A percentile compares a stretch with the other conserved stretches of the same genome.
Conservation (phyloP, 2,113 vertebrate species). For the Podarcis raffonei region DNA sequence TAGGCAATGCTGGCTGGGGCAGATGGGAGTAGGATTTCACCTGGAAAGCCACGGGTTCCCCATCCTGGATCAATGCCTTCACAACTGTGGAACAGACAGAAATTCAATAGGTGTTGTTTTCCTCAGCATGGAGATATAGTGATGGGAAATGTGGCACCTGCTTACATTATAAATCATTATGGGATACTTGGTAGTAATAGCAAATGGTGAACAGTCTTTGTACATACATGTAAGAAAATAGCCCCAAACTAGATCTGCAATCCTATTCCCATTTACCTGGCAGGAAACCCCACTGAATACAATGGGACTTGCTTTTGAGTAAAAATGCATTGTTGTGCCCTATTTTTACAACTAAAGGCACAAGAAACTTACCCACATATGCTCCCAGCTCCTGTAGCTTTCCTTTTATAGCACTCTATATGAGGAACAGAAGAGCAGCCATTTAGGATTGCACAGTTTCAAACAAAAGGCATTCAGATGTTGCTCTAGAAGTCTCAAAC, state of each 20-base stretch:
- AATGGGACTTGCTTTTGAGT: neutral
- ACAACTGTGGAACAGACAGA: neutral
- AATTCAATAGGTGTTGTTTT: neutral
- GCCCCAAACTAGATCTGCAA: neutral
- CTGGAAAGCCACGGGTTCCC: no score
- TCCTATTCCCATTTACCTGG: neutral
- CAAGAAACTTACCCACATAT: slow-evolving; percentile 89
- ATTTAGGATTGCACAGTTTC: slow-evolving; percentile 26
- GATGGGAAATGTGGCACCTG: neutral
- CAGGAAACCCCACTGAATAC: neutral
- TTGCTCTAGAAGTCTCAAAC: neutral
- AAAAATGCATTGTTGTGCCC: no score
- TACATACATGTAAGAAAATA: neutral
- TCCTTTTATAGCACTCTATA: slow-evolving; percentile 94
- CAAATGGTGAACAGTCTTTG: neutral
- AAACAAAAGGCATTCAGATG: slow-evolving; percentile 5
- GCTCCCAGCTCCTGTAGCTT: slow-evolving; percentile 96
- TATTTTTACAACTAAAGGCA: neutral
- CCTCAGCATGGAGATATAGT: neutral
- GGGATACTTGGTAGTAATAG: neutral
- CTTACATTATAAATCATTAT: neutral
- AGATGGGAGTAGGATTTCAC: no score
- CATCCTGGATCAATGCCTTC: no score
- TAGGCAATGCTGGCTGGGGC: no score
- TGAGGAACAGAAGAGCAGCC: slow-evolving; percentile 38